Percentiles rank a stretch among this genome's conserved stretches.
phyloP scores from a whole-genome alignment of 2,113 vertebrate genomes.

The Melanocharis versteri region DNA sequence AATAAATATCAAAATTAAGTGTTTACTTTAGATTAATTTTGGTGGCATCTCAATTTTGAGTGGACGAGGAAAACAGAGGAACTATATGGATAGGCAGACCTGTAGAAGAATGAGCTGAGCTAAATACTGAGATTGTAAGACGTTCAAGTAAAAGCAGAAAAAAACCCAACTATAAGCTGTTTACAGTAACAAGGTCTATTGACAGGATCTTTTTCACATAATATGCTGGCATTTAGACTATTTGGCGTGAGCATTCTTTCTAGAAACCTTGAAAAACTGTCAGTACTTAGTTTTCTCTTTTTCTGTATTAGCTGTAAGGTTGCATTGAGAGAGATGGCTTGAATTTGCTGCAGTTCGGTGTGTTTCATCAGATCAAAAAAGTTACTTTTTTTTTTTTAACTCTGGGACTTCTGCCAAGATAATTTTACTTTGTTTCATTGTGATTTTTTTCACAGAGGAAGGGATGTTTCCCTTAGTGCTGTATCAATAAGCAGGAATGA shows the following conservation, averaged over 20 bases:
- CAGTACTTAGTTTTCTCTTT: background rate
- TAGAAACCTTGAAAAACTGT: background rate
- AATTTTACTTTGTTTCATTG: constrained; percentile 63
- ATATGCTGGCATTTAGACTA: background rate
- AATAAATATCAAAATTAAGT: background rate
- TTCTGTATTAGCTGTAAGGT: background rate
- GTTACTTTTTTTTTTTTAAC: background rate
- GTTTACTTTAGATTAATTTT: background rate
- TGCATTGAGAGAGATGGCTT: background rate
- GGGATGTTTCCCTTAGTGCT: constrained; percentile 61
- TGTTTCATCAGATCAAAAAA: constrained; percentile 55
- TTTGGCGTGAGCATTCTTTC: background rate
- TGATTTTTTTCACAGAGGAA: constrained; percentile 64
- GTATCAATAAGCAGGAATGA: constrained; percentile 60
- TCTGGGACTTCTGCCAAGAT: constrained; percentile 46
- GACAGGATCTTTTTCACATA: background rate
- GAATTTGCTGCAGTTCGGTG: background rate
- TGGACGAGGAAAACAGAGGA: background rate
- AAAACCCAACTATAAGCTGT: background rate
- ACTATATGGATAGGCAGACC: background rate
- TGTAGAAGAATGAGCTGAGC: background rate
- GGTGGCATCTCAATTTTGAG: background rate
- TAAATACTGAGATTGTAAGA: background rate
- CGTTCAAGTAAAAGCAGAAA: background rate
- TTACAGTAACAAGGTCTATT: background rate